Conservation (phyloP, 2,797 vertebrate genomes). For the Gambelia wislizenii region DNA sequence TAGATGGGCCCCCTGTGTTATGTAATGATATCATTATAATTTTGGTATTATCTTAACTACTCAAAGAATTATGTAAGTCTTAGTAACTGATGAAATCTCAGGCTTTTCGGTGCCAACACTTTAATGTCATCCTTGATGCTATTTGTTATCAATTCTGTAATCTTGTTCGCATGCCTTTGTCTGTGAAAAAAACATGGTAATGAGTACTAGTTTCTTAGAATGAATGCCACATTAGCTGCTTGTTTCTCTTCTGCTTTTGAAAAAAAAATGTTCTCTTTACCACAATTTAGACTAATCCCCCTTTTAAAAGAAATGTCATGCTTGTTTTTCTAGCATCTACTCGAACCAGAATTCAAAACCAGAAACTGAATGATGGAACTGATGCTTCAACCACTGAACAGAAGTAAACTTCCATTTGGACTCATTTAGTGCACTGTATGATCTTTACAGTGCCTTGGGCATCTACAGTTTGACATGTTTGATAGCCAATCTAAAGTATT, state of each 20-base stretch:
- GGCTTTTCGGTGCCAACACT: not conserved
- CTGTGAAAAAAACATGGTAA: not conserved
- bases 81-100: not conserved
- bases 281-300: not conserved
- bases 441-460: slow-evolving; percentile 37
- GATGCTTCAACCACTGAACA: slow-evolving; percentile 84
- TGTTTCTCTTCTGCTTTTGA: not conserved
- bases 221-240: not conserved
- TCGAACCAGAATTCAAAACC: slow-evolving; percentile 94
- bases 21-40: not conserved
- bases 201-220: not conserved
- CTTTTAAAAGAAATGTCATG: not conserved
- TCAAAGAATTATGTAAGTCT: not conserved
- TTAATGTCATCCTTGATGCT: not conserved
- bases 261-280: not conserved
- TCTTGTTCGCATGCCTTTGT: not conserved
- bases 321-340: slow-evolving; percentile 85
- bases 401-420: slow-evolving; percentile 75
- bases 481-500: slow-evolving; percentile 60
- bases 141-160: not conserved
- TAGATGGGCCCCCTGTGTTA: no score
- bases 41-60: not conserved
- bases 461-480: slow-evolving; percentile 48
- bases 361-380: slow-evolving; percentile 91
- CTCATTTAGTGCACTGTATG: slow-evolving; percentile 22